These are phyloP conservation scores for Leptosomus discolor DNA, from an alignment of 2,113 vertebrate genomes.

Conservation along the genomic window DNA sequence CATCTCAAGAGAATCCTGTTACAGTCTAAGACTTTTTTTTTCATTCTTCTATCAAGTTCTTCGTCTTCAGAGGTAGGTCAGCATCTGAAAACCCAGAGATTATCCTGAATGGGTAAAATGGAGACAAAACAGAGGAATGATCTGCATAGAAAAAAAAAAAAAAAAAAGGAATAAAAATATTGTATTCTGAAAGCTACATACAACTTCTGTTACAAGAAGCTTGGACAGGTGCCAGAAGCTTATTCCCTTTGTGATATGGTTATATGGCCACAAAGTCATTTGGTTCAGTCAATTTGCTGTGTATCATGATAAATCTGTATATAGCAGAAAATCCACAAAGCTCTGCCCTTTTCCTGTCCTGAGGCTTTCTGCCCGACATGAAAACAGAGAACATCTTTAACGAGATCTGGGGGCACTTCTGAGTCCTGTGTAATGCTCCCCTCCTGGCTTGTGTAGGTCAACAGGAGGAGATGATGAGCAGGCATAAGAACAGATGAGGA, in stretches of 20 bases:
- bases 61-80: slow-evolving; percentile 22
- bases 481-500: not conserved
- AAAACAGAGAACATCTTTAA: not conserved
- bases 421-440: not conserved
- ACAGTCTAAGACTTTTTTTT: slow-evolving; percentile 8
- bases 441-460: not conserved
- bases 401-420: not conserved
- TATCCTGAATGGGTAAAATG: not conserved
- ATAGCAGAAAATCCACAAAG: not conserved
- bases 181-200: not conserved
- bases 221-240: not conserved
- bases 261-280: not conserved
- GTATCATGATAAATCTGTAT: not conserved
- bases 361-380: not conserved
- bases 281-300: not conserved
- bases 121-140: not conserved
- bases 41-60: not conserved
- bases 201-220: not conserved
- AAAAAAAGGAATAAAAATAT: not conserved
- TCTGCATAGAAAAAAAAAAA: not conserved
- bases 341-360: not conserved
- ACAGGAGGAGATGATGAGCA: not conserved
- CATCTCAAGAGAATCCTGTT: slow-evolving; percentile 31
- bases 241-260: not conserved
- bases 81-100: not conserved